These are phyloP conservation scores for Patella ulyssiponensis DNA, from an alignment of 2,888 invertebrate species.

Conservation along the genomic window DNA sequence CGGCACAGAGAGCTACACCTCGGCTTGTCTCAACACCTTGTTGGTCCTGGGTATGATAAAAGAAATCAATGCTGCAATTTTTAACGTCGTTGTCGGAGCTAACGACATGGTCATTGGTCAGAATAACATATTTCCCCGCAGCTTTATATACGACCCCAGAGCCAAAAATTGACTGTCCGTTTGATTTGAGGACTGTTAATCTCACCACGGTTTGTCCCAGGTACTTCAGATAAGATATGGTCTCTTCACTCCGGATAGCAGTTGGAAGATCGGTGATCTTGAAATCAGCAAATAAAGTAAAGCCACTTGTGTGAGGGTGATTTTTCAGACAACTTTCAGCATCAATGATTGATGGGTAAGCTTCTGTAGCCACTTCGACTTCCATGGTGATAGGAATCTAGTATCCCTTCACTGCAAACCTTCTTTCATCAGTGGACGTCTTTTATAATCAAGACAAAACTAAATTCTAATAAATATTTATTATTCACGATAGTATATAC, in stretches of 20 bases:
- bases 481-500: no score
- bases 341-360: background rate
- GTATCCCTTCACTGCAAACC: no score
- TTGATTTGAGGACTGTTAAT: background rate
- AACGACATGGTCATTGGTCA: slow-evolving; percentile 3
- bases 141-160: background rate
- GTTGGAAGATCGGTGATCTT: background rate
- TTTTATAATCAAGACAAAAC: no score
- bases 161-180: background rate
- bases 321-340: background rate
- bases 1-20: background rate
- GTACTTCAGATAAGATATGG: background rate
- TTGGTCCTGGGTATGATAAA: background rate
- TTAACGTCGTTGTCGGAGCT: background rate
- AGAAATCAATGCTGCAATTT: background rate
- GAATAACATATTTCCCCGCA: background rate
- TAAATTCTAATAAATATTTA: no score
- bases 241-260: background rate
- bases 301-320: background rate
- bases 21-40: background rate
- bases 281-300: background rate
- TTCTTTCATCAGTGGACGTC: no score
- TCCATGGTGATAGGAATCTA: no score
- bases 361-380: background rate
- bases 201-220: background rate